Conservation (phyloP, 2,888 invertebrate genomes). For the Magallana nippona region DNA sequence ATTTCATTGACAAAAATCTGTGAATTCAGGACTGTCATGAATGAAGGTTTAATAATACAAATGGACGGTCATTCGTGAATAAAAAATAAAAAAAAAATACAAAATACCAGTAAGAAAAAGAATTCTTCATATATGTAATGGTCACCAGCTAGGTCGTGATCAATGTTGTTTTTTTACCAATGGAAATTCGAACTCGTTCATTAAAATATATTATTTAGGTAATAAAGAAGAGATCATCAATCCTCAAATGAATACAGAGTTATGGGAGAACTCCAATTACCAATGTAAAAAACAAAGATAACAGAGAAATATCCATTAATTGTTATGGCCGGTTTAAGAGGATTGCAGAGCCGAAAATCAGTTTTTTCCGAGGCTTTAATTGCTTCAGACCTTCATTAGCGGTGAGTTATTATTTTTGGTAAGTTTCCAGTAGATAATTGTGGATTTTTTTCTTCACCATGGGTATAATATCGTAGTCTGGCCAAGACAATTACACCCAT, state of each 20-base stretch:
- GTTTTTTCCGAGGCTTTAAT: conserved; percentile 32
- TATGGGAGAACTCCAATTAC: conserved; percentile 32
- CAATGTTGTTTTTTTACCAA: too few species aligned
- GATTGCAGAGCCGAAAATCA: conserved; percentile 26
- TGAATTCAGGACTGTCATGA: too few species aligned
- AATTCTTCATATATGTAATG: too few species aligned
- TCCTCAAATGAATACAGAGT: conserved; percentile 5
- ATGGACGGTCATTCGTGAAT: too few species aligned
- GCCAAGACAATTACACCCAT: conserved; percentile 35
- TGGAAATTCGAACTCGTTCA: not conserved
- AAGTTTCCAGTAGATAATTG: conserved; percentile 34
- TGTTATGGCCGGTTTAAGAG: conserved; percentile 35
- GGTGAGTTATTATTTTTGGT: conserved; percentile 37
- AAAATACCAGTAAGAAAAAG: too few species aligned
- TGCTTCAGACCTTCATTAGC: conserved; percentile 34
- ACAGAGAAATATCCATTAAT: conserved; percentile 35
- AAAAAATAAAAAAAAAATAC: too few species aligned
- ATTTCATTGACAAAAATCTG: not conserved
- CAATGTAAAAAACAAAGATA: conserved; percentile 33
- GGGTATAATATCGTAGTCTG: conserved; percentile 35
- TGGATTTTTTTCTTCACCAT: conserved; percentile 32
- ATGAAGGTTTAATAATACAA: too few species aligned
- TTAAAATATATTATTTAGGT: not conserved
- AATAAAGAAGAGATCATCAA: conserved; percentile 9
- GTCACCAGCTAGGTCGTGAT: too few species aligned